These are phyloP conservation scores for Caenorhabditis sp. DNA, from an alignment of 2,888 invertebrate genomes.

Conservation along the genomic window DNA sequence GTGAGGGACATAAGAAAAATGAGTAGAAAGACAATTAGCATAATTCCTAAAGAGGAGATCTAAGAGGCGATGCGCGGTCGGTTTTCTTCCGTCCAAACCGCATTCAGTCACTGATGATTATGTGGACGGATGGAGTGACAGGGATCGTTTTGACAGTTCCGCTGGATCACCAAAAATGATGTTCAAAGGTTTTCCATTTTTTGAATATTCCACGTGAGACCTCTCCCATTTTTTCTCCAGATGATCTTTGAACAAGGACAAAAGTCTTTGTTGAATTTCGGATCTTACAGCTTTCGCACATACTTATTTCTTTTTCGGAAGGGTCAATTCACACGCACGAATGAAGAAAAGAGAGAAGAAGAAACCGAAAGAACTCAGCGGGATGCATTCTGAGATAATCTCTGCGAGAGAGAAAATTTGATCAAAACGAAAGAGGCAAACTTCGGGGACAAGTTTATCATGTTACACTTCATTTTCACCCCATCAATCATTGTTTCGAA, in stretches of 20 bases:
- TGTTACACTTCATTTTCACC: conserved; percentile 29
- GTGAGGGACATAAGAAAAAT: conserved; percentile 32
- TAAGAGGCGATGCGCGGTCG: conserved; percentile 5
- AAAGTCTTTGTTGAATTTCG: conserved; percentile 39
- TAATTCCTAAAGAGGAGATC: conserved; percentile 38
- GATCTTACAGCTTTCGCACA: conserved; percentile 40
- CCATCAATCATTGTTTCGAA: conserved; percentile 42
- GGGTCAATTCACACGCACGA: conserved; percentile 39
- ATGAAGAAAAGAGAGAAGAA: conserved; percentile 11
- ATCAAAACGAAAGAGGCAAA: conserved; percentile 30
- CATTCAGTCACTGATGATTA: conserved; percentile 46
- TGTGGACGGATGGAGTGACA: conserved; percentile 15
- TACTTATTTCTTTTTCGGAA: conserved; percentile 26
- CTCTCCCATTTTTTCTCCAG: no score
- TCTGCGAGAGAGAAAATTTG: conserved; percentile 16
- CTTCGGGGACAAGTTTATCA: conserved; percentile 51
- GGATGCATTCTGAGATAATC: conserved; percentile 27
- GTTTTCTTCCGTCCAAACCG: conserved; percentile 11
- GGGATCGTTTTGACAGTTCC: not conserved
- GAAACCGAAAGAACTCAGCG: not conserved
- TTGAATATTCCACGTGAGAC: no score
- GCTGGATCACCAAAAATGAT: not conserved
- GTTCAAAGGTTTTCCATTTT: no score
- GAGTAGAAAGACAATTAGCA: conserved; percentile 48
- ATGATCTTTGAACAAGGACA: no score